phyloP scores from a whole-genome alignment of 1,140 invertebrate species.

The Saccostrea cuccullata region DNA sequence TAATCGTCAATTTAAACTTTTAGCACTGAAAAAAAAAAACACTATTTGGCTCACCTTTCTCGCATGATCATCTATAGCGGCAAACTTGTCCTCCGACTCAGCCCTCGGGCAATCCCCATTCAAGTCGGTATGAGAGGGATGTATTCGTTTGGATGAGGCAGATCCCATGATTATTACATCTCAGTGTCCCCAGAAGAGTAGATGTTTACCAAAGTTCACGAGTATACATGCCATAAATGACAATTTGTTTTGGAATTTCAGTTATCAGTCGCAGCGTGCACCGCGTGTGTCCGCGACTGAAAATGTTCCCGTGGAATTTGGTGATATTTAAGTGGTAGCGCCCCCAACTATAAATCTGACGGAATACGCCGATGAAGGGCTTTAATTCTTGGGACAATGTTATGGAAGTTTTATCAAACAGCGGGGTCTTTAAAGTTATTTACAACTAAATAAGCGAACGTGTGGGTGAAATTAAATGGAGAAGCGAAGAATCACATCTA shows the following conservation, averaged over 20 bases:
- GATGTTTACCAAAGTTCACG: background rate
- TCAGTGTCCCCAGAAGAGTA: background rate
- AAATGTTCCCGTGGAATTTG: background rate
- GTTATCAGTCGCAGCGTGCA: background rate
- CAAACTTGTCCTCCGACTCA: background rate
- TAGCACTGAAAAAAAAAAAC: background rate
- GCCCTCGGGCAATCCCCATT: conserved; percentile 3
- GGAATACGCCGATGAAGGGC: background rate
- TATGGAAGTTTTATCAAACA: conserved; percentile 12
- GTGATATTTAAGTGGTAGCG: conserved; percentile 1
- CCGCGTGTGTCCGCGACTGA: background rate
- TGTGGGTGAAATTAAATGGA: conserved; percentile 34
- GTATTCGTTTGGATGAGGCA: background rate
- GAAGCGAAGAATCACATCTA: background rate
- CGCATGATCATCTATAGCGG: background rate
- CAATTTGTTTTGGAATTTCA: background rate
- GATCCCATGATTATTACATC: conserved; percentile 10
- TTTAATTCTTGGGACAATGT: conserved; percentile 24
- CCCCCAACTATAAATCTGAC: background rate
- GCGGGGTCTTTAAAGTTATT: conserved; percentile 26
- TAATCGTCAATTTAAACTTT: background rate
- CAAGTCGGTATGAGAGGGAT: background rate
- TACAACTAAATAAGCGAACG: conserved; percentile 26
- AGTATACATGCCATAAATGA: background rate
- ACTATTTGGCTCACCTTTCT: background rate